These are phyloP conservation scores for Mormyrus hasselquistii DNA, from an alignment of 2,797 vertebrate species.

Conservation along the genomic window DNA sequence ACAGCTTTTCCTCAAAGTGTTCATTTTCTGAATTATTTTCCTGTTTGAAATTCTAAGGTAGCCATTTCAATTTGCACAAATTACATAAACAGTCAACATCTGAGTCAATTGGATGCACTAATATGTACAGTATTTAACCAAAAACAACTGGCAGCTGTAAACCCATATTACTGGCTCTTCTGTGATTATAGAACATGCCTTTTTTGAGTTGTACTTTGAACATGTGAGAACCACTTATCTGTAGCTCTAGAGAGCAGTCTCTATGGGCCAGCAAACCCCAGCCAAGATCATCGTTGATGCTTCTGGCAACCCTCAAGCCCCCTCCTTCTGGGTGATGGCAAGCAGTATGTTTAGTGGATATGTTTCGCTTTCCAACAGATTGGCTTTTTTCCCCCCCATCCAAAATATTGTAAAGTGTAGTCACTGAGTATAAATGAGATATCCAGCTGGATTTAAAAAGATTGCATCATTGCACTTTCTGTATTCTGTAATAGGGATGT, in stretches of 20 bases:
- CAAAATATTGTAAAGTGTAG: background rate
- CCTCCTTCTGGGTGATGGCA: background rate
- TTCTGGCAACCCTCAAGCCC: background rate
- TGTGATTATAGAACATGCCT: background rate
- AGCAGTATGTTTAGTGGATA: background rate
- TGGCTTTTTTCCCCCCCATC: background rate
- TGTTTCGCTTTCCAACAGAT: background rate
- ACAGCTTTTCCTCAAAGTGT: background rate
- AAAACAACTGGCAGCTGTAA: slow-evolving; percentile 7
- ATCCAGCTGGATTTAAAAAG: background rate
- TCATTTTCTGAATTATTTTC: background rate
- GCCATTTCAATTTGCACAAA: background rate
- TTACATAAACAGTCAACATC: background rate
- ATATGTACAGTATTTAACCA: slow-evolving; percentile 6
- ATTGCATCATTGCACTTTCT: background rate
- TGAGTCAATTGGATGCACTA: slow-evolving; percentile 17
- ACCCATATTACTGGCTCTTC: background rate
- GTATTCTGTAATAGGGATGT: background rate
- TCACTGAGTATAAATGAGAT: background rate
- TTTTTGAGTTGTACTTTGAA: background rate
- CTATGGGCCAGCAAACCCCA: too few relatives aligned
- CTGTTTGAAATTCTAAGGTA: background rate
- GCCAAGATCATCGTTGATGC: background rate
- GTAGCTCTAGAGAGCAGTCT: background rate
- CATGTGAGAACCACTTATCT: background rate